Conservation (phyloP, 2,797 vertebrate genomes). For the Helostoma temminkii region DNA sequence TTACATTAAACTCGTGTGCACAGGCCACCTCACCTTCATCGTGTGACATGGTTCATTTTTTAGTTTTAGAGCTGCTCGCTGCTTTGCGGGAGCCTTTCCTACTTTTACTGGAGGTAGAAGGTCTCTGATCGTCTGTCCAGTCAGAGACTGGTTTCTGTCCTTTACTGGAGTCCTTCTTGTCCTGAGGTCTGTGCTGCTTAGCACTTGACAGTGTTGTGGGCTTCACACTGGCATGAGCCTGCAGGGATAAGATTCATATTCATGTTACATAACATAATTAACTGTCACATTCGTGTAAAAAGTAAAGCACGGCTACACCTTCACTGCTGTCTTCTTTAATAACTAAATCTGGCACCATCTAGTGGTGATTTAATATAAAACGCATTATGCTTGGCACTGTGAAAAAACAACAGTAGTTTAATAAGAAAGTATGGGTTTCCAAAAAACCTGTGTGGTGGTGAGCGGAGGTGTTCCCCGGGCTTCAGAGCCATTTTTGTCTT, state of each 20-base stretch:
- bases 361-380: conserved; percentile 68
- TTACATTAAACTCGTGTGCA: background rate
- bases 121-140: conserved; percentile 57
- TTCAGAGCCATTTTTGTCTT: conserved; percentile 68
- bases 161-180: conserved; percentile 57
- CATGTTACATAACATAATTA: conserved; percentile 70
- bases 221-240: conserved; percentile 73
- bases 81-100: conserved; percentile 66
- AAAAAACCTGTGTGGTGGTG: conserved; percentile 55
- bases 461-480: conserved; percentile 31
- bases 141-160: conserved; percentile 54
- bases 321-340: conserved; percentile 22
- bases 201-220: conserved; percentile 54
- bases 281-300: conserved; percentile 53
- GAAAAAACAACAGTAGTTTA: background rate
- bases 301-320: conserved; percentile 46
- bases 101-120: conserved; percentile 53
- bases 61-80: conserved; percentile 26
- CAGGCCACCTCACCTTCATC: background rate
- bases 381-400: background rate
- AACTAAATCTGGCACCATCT: conserved; percentile 86
- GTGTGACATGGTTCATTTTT: conserved; percentile 7
- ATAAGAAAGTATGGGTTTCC: background rate
- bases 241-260: conserved; percentile 72
- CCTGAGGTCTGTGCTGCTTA: conserved; percentile 63